Base-by-base conservation (phyloP, 1,140 invertebrate genomes). In the Solenopsis invicta region DNA sequence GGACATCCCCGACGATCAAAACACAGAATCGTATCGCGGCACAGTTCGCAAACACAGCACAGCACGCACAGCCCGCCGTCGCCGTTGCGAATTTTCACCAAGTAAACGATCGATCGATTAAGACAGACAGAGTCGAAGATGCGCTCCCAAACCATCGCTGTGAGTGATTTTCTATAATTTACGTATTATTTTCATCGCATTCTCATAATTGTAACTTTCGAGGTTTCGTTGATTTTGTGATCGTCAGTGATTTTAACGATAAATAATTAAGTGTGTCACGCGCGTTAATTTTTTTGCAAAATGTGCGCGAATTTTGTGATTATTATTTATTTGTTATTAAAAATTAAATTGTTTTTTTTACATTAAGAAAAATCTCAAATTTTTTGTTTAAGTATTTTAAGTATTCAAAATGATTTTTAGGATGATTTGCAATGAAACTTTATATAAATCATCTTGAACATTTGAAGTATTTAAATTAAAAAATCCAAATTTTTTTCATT, bases 21-120 rank as follows among this genome's bases (percentile, higher is more conserved):
- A 93, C 85, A 74, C 93, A 94, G 93, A 94, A 92, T 89, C 92
- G 93, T 92, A 85, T 93, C 91, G 86, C 91, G 86, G 80, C 92
- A 77, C 86, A 91, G 54, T 72, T 82, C 90, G 89, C 72, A 78
- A 92, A 24, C 72, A 29, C 2, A 45, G 13, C 37, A 34, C 54
- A 41, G n/a, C 34, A 90, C 66, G 80, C 77, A 66, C 34, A 50
- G 50, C 88, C 37, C 29, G 29, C 29, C 29, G 21, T 10, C 24
- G 16, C n/a, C 16, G 74, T 5, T 52, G 56, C 71, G 78, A 69
- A 16, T 56, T 75, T 52, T 21, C 50, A 50, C 50, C 8, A 18
- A 59, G 41, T 52, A 82, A 82, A 41, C 56, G 8, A 54, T n/a
- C 9, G 34, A 41, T 21, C 3, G n/a, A 75, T 48, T 34, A 34